Evolutionary conservation across 2,797 vertebrate species (phyloP), one percentile per base, ranked within the genome.

Genomic region (Monodelphis domestica): DNA sequence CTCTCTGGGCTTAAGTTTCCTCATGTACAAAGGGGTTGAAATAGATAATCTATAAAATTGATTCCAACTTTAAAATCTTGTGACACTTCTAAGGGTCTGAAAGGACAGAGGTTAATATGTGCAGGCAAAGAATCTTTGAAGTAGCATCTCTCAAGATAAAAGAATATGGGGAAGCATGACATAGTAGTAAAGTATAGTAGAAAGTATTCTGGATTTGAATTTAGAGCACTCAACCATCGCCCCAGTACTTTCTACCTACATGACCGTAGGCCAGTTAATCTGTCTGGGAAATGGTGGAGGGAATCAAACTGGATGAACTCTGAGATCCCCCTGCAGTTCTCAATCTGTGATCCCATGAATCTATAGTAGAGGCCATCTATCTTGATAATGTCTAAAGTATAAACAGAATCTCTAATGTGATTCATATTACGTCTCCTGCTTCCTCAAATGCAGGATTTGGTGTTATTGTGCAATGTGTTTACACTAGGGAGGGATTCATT

Each of bases 381-480:
- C 70, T 50, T 50, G 38, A 84, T 84, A 84, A 84, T 26, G 38
- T 15, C 87, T n/a, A 33, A 78, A 94, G 88, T 54, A 54, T 53
- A 93, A 70, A 94, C 38, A 84, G 45, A 95, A 92, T 87, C 4
- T 87, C 57, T 70, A 56, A 56, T 70, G 54, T 87, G 92, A 90
- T 53, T 56, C 93, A 24, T 38, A 52, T 89, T 54, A 12, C 51
- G 59, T 55, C 89, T 45, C 54, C 33, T 57, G 57, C 57, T 87
- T 93, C 90, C 57, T 59, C 57, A 95, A 56, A 93, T 7, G 89
- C 28, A 0, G 57, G 50, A 38, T 88, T 92, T 88, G 87, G 59
- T 38, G 12, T n/a, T 55, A 17, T 4, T 0, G 12, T 30, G 51
- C 89, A 90, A 88, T 3, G 28, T 50, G 59, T 29, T 53, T 17